Base-by-base conservation (phyloP, 2,888 invertebrate species). In the Drosophila birchii region DNA sequence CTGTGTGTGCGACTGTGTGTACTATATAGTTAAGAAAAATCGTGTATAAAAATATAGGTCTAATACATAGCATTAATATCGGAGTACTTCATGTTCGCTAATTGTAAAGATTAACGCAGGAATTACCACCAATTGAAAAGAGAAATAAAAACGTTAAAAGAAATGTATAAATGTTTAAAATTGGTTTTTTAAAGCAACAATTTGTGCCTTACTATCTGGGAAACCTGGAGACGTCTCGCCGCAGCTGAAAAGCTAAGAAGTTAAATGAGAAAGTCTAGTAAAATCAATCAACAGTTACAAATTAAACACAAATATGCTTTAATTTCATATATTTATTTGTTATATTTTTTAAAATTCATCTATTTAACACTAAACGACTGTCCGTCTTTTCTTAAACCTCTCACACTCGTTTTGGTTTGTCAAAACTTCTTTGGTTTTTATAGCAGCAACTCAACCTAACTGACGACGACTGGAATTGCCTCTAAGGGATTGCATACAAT, bases 311-410 rank as follows among this genome's bases (percentile, higher is more conserved):
- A 12, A 11, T 5, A 18, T 23, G 9, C 5, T 2, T 39, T 5
- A 43, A 20, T 60, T 64, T 60, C 11, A 39, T 67, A 55, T 36
- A 64, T 60, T 62, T 62, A 14, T 57, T 68, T 57, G n/a, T 61
- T 47, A 59, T 78, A 54, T 47, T 64, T 68, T 68, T 63, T 53
- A 76, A 75, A 81, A 81, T 84, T 74, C 78, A 64, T 74, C 75
- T 78, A 82, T 78, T 74, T 85, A 81, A 79, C 69, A 64, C 71
- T 81, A 80, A 44, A 70, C 64, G 62, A 64, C 32, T 53, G 6
- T 12, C 11, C 39, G 45, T 23, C n/a, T n/a, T 39, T n/a, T 62
- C 66, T n/a, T 56, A 60, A 70, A 47, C 54, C 29, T 54, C 34
- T 54, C 53, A 64, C 55, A 61, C 53, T 45, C 51, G 34, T 12